Percentiles rank a stretch among this genome's conserved stretches.
These are phyloP conservation scores for Sorex maritimensis DNA, from an alignment of 2,797 vertebrate species.

Conservation along the genomic window DNA sequence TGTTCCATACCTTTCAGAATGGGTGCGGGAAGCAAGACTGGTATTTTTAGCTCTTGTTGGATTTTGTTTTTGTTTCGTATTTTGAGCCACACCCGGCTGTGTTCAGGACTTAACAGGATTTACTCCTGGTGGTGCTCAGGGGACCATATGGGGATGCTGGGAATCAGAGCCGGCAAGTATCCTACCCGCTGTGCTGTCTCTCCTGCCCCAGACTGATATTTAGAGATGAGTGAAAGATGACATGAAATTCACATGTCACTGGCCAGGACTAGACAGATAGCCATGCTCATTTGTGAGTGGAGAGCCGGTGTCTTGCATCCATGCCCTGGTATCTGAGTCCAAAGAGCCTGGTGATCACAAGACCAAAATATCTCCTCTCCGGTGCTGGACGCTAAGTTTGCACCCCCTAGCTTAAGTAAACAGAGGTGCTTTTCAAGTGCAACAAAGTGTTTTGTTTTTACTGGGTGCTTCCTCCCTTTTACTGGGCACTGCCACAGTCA, in stretches of 20 bases:
- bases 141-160: too few relatives aligned
- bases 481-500: background rate
- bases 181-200: too few relatives aligned
- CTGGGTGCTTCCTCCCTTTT: background rate
- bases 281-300: background rate
- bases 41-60: too few relatives aligned
- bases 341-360: background rate
- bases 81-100: too few relatives aligned
- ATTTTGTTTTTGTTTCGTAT: too few relatives aligned
- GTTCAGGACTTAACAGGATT: too few relatives aligned
- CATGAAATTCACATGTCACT: background rate
- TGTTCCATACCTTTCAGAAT: too few relatives aligned
- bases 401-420: background rate
- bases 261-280: background rate
- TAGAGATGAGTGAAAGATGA: conserved; percentile 32
- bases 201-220: background rate
- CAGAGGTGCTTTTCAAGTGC: background rate
- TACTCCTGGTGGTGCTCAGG: too few relatives aligned
- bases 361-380: background rate
- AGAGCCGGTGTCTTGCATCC: background rate
- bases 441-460: background rate
- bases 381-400: background rate
- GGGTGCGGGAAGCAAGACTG: too few relatives aligned
- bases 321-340: background rate
- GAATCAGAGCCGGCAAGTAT: too few relatives aligned